Evolutionary conservation across 2,113 vertebrate species (phyloP).

Genomic region (Sapayoa aenigma): DNA sequence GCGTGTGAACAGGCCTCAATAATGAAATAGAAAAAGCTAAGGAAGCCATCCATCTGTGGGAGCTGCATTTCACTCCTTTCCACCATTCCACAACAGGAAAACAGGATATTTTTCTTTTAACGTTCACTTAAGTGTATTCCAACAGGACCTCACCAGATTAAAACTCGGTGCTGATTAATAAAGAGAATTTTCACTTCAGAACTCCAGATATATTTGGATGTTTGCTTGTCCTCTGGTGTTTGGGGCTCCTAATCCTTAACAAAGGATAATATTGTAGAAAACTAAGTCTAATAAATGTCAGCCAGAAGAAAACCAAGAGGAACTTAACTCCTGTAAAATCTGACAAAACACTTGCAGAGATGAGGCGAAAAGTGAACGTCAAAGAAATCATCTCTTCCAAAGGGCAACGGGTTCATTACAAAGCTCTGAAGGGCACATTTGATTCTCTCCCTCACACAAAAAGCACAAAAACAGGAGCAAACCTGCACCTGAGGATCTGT

Average conservation of each 20-base stretch:
- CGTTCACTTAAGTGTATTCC: background rate
- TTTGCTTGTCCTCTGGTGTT: too few species aligned
- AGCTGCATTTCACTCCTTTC: background rate
- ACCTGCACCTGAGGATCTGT: constrained; percentile 63
- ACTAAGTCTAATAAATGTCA: background rate
- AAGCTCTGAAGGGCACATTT: background rate
- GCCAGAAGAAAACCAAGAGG: background rate
- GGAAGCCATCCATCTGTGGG: background rate
- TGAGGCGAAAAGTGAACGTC: accelerated
- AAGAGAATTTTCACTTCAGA: background rate
- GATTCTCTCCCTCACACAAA: background rate
- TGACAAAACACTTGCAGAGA: background rate
- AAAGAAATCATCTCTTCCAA: background rate
- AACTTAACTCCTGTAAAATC: background rate
- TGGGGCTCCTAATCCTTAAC: background rate
- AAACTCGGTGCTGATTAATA: background rate
- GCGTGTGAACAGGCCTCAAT: background rate
- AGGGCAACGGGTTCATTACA: background rate
- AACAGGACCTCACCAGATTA: background rate
- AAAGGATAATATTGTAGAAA: background rate
- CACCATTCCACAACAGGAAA: background rate
- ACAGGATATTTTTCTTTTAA: background rate
- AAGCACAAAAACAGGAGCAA: background rate
- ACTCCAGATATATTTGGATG: background rate
- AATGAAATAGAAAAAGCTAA: background rate